These are phyloP conservation scores for Tetramorium bicarinatum DNA, from an alignment of 2,888 invertebrate genomes.

Conservation along the genomic window DNA sequence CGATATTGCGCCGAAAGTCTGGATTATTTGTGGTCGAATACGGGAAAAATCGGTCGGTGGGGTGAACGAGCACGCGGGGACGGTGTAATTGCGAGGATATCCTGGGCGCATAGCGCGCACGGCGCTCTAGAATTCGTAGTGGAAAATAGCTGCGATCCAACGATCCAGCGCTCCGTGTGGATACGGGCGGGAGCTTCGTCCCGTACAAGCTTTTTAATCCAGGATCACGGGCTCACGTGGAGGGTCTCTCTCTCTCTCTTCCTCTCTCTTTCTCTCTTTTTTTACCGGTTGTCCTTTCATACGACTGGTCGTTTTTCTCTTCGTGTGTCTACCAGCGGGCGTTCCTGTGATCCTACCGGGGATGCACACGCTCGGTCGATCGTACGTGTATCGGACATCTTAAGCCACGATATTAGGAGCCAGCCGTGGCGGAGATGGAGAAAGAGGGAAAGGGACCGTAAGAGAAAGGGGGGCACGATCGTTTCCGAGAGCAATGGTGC, in stretches of 20 bases:
- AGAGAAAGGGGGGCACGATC: constrained; percentile 37
- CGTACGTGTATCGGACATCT: constrained; percentile 73
- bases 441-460: constrained; percentile 52
- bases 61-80: constrained; percentile 15
- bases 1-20: constrained; percentile 70
- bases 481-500: constrained; percentile 72
- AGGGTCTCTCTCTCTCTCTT: constrained; percentile 20
- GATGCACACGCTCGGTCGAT: constrained; percentile 63
- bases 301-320: constrained; percentile 33
- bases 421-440: constrained; percentile 36
- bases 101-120: constrained; percentile 25
- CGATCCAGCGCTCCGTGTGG: background rate
- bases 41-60: constrained; percentile 72
- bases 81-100: constrained; percentile 55
- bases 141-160: constrained; percentile 38
- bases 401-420: constrained; percentile 73
- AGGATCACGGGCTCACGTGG: constrained; percentile 41
- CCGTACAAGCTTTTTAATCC: constrained; percentile 54
- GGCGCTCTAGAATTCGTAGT: constrained; percentile 28
- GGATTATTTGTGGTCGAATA: constrained; percentile 72
- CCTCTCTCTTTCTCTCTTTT: constrained; percentile 18
- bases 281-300: constrained; percentile 37
- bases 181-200: constrained; percentile 28
- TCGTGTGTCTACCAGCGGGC: constrained; percentile 29
- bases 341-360: constrained; percentile 50